phyloP scores from a whole-genome alignment of 2,888 invertebrate species.

The Drosophila quinaria region DNA sequence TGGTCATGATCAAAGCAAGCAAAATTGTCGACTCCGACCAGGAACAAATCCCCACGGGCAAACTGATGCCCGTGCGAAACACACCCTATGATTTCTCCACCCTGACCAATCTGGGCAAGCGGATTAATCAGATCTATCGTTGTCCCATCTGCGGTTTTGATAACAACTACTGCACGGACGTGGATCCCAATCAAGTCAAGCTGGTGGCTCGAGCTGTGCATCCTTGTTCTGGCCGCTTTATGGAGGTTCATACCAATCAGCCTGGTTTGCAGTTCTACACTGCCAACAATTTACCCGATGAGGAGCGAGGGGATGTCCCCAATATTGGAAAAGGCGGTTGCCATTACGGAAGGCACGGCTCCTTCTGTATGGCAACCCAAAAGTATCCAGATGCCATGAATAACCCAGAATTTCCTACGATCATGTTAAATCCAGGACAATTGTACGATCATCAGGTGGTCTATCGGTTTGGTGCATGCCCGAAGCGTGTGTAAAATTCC shows the following conservation, averaged over 20 bases:
- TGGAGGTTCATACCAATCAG: conserved; percentile 94
- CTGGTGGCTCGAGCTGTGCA: conserved; percentile 90
- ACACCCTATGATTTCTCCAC: conserved; percentile 91
- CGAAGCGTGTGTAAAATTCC: conserved; percentile 54
- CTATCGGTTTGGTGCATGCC: conserved; percentile 70
- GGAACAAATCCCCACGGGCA: conserved; percentile 91
- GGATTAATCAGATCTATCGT: conserved; percentile 88
- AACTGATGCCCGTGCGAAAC: conserved; percentile 89
- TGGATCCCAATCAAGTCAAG: conserved; percentile 78
- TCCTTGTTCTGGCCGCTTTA: conserved; percentile 89
- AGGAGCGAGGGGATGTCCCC: conserved; percentile 86
- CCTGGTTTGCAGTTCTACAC: conserved; percentile 97
- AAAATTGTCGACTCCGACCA: conserved; percentile 90
- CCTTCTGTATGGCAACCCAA: conserved; percentile 95
- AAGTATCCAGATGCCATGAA: conserved; percentile 96
- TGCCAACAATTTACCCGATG: conserved; percentile 90
- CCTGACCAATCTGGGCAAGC: conserved; percentile 88
- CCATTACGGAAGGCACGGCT: conserved; percentile 91
- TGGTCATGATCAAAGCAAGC: conserved; percentile 91
- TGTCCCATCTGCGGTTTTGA: conserved; percentile 86
- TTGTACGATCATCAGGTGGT: conserved; percentile 88
- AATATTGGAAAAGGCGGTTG: conserved; percentile 90
- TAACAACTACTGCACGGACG: conserved; percentile 62
- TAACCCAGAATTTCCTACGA: conserved; percentile 91
- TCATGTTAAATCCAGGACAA: conserved; percentile 90